A percentile compares a stretch with the other conserved stretches of the same genome.
Evolutionary conservation across 2,888 invertebrate species (phyloP).

Genomic region (Melangyna quadrimaculata): DNA sequence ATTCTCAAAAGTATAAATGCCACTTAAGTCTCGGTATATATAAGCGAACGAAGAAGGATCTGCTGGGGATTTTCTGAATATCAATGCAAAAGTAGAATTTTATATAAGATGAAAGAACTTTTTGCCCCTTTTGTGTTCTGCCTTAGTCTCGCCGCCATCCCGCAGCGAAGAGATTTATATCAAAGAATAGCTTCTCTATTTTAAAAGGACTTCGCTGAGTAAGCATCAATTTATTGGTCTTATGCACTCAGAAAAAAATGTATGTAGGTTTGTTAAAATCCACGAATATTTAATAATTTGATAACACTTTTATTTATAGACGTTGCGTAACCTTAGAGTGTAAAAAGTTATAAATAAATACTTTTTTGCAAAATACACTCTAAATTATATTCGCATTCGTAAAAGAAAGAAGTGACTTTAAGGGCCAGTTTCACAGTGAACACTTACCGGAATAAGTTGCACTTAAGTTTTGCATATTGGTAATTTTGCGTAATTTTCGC

Average conservation of each 20-base stretch:
- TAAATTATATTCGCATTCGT: too few relatives aligned
- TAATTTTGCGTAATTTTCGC: too few relatives aligned
- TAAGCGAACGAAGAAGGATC: constrained; percentile 62
- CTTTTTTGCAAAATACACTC: too few relatives aligned
- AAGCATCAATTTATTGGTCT: constrained; percentile 33
- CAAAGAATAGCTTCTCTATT: constrained; percentile 27
- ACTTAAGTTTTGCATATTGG: too few relatives aligned
- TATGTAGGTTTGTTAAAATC: too few relatives aligned
- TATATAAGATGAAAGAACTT: constrained; percentile 63
- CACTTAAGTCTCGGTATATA: constrained; percentile 62
- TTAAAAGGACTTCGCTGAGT: constrained; percentile 5
- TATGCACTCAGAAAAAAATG: neutral
- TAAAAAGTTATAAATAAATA: too few relatives aligned
- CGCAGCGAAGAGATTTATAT: constrained; percentile 50
- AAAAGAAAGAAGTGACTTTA: too few relatives aligned
- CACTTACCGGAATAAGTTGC: too few relatives aligned
- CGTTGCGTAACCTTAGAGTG: too few relatives aligned
- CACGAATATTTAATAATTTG: too few relatives aligned
- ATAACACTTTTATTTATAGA: too few relatives aligned
- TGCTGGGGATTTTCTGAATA: constrained; percentile 61
- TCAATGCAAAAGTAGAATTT: constrained; percentile 64
- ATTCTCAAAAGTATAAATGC: constrained; percentile 66
- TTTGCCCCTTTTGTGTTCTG: constrained; percentile 42
- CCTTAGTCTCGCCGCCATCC: neutral
- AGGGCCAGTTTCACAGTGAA: too few relatives aligned